Base-by-base conservation (phyloP, 1,140 invertebrate genomes). In the Heterodera schachtii region DNA sequence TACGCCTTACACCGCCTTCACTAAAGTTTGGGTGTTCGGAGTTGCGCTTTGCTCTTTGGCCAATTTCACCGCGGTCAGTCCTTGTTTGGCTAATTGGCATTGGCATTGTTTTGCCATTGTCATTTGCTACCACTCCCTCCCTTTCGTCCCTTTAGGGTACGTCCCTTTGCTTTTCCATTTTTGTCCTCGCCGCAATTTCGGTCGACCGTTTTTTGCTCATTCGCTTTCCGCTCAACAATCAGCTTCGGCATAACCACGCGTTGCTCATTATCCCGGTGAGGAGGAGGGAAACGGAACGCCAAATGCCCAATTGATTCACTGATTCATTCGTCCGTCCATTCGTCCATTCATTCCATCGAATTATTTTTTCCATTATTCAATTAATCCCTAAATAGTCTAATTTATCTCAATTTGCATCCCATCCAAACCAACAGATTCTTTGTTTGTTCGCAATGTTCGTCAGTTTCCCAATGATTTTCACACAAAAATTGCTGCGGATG, bases 141-240 rank as follows among this genome's bases (percentile, higher is more conserved):
- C 41, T 49, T 13, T 3, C 1, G 7, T 3, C 46, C 70, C 77
- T 84, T 82, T 75, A 87, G 85, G 88, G 88, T 49, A 85, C 85
- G n/a, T 84, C 78, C 44, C 78, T 87, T 41, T 89, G 82, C 73
- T 87, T 87, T 79, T 86, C 84, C 13, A 88, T 86, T 8, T 88
- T 88, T 74, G 89, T 84, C 4, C 75, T 88, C 8, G 86, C 87
- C 6, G 87, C 87, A 47, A 88, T 88, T 71, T 88, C 87, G 13
- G 84, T 89, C 13, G 87, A 88, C 75, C 80, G 87, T 60, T 88
- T 86, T 77, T 80, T 88, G 44, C 81, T 88, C 41, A 89, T 89
- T 67, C 71, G 85, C 73, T 89, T 87, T 76, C 88, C 88, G 66
- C 87, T 89, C 83, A 90, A 87, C 64, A 88, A 90, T 73, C 88